Evolutionary conservation across 2,888 invertebrate species (phyloP).

Genomic region (Hirtodrosophila confusa): DNA sequence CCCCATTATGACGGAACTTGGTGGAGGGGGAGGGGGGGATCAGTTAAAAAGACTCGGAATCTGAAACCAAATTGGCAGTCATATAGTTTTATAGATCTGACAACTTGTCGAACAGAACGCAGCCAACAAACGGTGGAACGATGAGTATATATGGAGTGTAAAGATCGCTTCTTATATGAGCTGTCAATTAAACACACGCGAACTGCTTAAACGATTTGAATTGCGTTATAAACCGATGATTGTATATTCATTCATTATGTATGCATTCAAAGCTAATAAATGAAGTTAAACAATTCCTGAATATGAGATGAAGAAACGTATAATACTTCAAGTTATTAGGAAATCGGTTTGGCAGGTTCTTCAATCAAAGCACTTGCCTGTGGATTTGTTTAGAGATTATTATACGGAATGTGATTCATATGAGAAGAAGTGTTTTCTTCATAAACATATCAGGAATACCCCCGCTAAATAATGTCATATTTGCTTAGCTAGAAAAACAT

Average conservation of each 20-base stretch:
- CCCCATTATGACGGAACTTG: conserved; percentile 36
- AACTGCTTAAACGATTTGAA: conserved; percentile 30
- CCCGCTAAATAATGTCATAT: no score
- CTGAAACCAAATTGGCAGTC: conserved; percentile 56
- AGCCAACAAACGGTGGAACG: conserved; percentile 2
- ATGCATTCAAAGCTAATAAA: no score
- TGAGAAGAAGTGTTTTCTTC: no score
- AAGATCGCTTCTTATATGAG: conserved; percentile 43
- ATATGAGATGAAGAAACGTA: no score
- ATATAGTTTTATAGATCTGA: conserved; percentile 66
- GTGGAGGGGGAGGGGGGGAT: background rate
- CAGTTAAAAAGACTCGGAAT: conserved; percentile 27
- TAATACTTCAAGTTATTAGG: no score
- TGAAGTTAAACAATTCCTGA: no score
- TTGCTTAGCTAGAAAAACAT: no score
- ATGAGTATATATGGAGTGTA: conserved; percentile 17
- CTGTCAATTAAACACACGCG: conserved; percentile 11
- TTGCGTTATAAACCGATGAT: conserved; percentile 31
- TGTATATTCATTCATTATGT: background rate
- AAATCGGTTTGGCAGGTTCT: no score
- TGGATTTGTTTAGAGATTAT: no score
- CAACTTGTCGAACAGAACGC: conserved; percentile 15
- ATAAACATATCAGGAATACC: no score
- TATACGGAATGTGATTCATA: no score
- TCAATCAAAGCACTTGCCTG: no score